Percentiles rank a stretch among this genome's conserved stretches.
Conservation (phyloP, 2,113 vertebrate species). For the Odobenus rosmarus region DNA sequence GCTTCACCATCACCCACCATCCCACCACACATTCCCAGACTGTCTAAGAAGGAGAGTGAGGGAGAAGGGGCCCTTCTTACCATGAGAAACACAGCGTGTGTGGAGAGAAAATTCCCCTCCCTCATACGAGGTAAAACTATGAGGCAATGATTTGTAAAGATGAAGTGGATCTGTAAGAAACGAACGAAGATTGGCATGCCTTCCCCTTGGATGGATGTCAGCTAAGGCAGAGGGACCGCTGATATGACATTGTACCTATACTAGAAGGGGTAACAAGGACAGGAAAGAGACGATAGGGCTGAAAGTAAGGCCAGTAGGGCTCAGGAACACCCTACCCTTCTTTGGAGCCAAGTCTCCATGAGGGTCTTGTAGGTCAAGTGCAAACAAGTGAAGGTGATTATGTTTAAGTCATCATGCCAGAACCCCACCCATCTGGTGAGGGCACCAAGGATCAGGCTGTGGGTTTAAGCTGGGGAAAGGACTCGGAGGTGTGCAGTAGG, state of each 20-base stretch:
- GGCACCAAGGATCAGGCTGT: neutral
- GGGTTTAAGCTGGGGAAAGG: neutral
- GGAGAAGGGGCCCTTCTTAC: neutral
- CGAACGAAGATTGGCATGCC: neutral
- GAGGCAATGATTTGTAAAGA: neutral
- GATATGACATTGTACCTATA: neutral
- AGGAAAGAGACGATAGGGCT: neutral
- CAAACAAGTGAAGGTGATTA: neutral
- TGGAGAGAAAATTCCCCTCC: neutral
- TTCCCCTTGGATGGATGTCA: neutral
- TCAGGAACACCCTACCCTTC: neutral
- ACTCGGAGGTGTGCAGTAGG: no score
- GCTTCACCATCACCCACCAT: neutral
- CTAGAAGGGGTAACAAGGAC: neutral
- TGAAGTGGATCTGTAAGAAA: neutral
- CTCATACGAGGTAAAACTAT: neutral
- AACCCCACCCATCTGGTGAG: neutral
- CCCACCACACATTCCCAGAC: neutral
- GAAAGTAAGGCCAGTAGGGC: neutral
- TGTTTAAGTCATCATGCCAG: neutral
- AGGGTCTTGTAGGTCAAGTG: neutral
- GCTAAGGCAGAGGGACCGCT: neutral
- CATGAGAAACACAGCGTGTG: neutral
- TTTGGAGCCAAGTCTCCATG: neutral
- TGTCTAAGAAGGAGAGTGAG: neutral